A percentile compares a stretch with the other conserved stretches of the same genome.
Evolutionary conservation across 2,113 vertebrate species (phyloP).

Genomic region (Eleginops maclovinus): DNA sequence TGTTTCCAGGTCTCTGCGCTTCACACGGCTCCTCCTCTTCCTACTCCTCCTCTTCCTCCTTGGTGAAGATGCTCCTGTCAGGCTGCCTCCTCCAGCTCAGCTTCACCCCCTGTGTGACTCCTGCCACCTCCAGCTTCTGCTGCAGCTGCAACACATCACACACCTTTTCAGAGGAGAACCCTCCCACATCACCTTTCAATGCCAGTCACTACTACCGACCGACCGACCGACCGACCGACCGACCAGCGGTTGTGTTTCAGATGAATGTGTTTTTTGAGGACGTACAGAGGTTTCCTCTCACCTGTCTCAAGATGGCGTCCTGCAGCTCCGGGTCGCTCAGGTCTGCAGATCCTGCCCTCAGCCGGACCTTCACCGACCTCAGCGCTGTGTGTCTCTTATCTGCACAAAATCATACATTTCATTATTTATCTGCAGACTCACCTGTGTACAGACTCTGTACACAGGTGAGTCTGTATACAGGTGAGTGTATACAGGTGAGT

Average conservation of each 20-base stretch:
- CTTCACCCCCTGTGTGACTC: constrained; percentile 3
- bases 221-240: too few relatives aligned
- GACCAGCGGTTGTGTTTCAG: too few relatives aligned
- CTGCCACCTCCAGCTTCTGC: constrained; percentile 5
- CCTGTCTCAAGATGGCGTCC: constrained; percentile 40
- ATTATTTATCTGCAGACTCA: too few relatives aligned
- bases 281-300: too few relatives aligned
- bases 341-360: background rate
- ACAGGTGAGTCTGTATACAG: too few relatives aligned
- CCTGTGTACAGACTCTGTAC: too few relatives aligned
- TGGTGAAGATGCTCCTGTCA: constrained; percentile 30
- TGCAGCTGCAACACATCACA: constrained; percentile 39
- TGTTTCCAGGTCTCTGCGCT: too few relatives aligned
- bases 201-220: too few relatives aligned
- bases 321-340: background rate
- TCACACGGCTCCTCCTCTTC: background rate
- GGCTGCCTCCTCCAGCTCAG: constrained; percentile 26
- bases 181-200: too few relatives aligned
- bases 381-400: fast-evolving
- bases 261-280: too few relatives aligned
- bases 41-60: constrained; percentile 5
- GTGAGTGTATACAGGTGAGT: too few relatives aligned
- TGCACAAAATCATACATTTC: background rate
- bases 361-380: constrained; percentile 14
- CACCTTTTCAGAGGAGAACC: too few relatives aligned